These are phyloP conservation scores for Mizuhopecten yessoensis DNA, from an alignment of 1,140 invertebrate genomes.

Conservation along the genomic window DNA sequence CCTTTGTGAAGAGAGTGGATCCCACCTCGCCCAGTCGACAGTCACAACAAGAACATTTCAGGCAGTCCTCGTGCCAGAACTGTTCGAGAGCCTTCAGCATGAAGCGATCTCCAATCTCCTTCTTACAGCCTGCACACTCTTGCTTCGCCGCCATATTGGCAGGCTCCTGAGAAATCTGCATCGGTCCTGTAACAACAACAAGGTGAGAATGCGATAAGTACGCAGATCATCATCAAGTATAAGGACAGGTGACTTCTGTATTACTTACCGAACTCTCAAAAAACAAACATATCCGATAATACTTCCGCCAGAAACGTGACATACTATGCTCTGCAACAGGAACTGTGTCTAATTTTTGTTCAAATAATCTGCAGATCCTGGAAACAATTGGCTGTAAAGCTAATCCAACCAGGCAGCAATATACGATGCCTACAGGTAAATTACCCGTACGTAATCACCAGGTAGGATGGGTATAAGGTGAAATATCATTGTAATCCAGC, in stretches of 20 bases:
- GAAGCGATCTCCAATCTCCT: slow-evolving; percentile 84
- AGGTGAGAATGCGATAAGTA: neutral
- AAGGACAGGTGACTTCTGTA: too few species aligned
- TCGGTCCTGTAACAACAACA: slow-evolving; percentile 70
- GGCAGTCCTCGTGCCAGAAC: slow-evolving; percentile 97
- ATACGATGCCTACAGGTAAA: neutral
- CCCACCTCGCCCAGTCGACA: slow-evolving; percentile 96
- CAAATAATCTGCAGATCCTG: neutral
- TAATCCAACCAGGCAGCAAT: neutral
- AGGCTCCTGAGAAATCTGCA: slow-evolving; percentile 78
- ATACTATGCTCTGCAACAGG: neutral
- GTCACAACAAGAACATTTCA: slow-evolving; percentile 96
- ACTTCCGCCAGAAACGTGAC: neutral
- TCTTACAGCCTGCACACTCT: slow-evolving; percentile 85
- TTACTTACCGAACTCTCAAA: neutral
- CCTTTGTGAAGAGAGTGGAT: slow-evolving; percentile 95
- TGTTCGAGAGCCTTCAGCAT: slow-evolving; percentile 88
- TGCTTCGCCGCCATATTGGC: slow-evolving; percentile 68
- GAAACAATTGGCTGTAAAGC: neutral
- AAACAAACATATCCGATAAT: neutral
- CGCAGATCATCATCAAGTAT: neutral
- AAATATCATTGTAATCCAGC: neutral
- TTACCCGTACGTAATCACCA: neutral
- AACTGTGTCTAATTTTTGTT: neutral
- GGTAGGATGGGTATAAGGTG: neutral